phyloP scores from a whole-genome alignment of 2,888 invertebrate species.

The Phaedon cochleariae region DNA sequence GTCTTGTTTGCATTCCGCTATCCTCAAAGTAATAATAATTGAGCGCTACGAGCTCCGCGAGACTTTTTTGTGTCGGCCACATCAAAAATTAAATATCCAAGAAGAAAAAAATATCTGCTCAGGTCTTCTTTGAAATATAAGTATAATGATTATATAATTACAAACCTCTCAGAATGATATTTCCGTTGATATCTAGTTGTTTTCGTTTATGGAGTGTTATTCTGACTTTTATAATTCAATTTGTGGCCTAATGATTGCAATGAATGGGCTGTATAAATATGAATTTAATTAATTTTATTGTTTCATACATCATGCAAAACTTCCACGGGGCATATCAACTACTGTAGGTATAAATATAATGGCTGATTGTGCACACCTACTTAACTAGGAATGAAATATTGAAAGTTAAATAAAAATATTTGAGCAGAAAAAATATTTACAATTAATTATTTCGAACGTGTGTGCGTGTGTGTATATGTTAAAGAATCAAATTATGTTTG shows the following conservation, averaged over 20 bases:
- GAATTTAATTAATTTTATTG: too few relatives aligned
- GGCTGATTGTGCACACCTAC: conserved; percentile 2
- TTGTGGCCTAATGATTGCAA: too few relatives aligned
- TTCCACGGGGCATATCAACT: too few relatives aligned
- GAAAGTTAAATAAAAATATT: conserved; percentile 38
- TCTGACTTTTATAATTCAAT: too few relatives aligned
- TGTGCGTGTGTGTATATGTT: conserved; percentile 17
- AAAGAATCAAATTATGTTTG: conserved; percentile 35
- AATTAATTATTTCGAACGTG: conserved; percentile 20
- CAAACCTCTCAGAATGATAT: too few relatives aligned
- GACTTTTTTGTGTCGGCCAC: conserved; percentile 1
- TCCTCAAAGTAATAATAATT: conserved; percentile 1
- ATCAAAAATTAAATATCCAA: conserved; percentile 6
- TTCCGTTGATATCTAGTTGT: too few relatives aligned
- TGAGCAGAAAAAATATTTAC: conserved; percentile 39
- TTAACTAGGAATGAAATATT: conserved; percentile 25
- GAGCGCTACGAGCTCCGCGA: background rate
- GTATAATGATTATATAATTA: background rate
- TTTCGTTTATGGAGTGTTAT: too few relatives aligned
- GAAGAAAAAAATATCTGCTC: conserved; percentile 2
- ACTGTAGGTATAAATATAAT: background rate
- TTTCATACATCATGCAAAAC: too few relatives aligned
- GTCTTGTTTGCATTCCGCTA: conserved; percentile 12
- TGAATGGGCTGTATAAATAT: too few relatives aligned
- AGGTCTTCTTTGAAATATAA: too few relatives aligned